Conservation (phyloP, 2,113 vertebrate species). For the Alethe diademata region DNA sequence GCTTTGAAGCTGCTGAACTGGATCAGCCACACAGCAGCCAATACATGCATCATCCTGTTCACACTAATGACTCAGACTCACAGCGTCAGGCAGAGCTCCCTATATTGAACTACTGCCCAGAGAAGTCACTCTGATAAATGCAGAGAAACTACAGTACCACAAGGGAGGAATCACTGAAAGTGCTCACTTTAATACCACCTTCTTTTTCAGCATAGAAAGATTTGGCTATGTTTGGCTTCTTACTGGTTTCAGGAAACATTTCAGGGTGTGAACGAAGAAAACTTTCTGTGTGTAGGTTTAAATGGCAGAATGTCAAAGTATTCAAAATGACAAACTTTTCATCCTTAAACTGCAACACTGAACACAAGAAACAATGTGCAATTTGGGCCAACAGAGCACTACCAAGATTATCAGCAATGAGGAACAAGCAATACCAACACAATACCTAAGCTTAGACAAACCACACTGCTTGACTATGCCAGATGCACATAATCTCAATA, state of each 20-base stretch:
- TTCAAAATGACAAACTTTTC: background rate
- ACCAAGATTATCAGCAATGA: background rate
- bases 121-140: background rate
- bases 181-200: background rate
- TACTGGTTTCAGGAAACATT: background rate
- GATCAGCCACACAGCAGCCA: background rate
- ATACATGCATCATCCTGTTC: constrained; percentile 6
- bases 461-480: background rate
- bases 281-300: background rate
- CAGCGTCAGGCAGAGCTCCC: background rate
- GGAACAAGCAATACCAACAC: background rate
- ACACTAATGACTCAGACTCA: constrained; percentile 16
- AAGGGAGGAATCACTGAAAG: background rate
- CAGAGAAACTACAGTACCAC: background rate
- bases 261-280: background rate
- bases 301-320: background rate
- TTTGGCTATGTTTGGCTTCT: background rate
- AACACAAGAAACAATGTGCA: background rate
- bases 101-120: background rate
- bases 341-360: background rate
- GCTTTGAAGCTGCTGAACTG: constrained; percentile 24
- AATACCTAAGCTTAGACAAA: background rate
- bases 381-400: background rate
- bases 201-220: background rate
- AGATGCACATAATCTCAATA: background rate